Base-by-base conservation (phyloP, 2,888 invertebrate genomes). In the Lydus trimaculatus region DNA sequence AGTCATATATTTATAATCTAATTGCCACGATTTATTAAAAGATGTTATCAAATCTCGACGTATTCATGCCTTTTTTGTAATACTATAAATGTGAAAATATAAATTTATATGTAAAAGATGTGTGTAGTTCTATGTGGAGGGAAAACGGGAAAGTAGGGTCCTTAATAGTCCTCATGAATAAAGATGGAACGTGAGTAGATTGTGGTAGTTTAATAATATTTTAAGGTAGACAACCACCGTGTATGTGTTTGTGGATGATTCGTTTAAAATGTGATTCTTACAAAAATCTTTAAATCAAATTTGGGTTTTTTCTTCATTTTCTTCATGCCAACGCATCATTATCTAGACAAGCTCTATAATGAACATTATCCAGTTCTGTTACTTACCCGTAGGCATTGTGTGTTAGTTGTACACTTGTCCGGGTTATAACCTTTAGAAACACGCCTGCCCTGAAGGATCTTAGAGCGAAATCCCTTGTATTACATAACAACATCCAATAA, bases 161-260 rank as follows among this genome's bases (percentile, higher is more conserved):
- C n/a, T 25, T 56, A 56, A 56, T 56, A 56, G 56, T 28, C 28
- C 56, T 28, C 56, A 56, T 56, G 56, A 56, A 56, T 56, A 56
- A 56, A 56, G 56, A 56, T 56, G 28, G 25, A 56, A 56, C 56
- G 56, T 56, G 56, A 56, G 56, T 56, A 25, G 56, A 28, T 56
- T 56, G 28, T 48, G 48, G 48, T 20, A 48, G 48, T 48, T 48
- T 48, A 48, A 48, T 48, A 5, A 20, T 48, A 20, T 20, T 17
- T 48, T 6, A 9, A 48, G 7, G 20, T 48, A 20, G 8, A 20
- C 13, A 39, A n/a, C n/a, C n/a, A n/a, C n/a, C n/a, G n/a, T n/a
- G 5, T 39, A n/a, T 39, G 13, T 56, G 7, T 23, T 11, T 4
- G 13, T 6, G 20, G 11, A 5, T 23, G 9, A 25, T 56, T 28